Base-by-base conservation (phyloP, 2,888 invertebrate genomes). In the Unio delphinus region DNA sequence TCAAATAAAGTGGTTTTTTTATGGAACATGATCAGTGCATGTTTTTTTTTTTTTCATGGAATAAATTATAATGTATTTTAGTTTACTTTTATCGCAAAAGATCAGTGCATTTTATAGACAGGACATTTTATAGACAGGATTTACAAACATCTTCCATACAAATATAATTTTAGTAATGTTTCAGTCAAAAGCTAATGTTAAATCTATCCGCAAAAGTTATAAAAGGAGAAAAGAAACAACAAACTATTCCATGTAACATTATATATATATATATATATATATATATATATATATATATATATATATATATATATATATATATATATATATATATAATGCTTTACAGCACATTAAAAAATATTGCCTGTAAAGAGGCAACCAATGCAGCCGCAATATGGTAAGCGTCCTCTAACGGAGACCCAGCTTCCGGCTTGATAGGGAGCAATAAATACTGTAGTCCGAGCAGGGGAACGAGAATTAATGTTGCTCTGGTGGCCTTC, bases 381-480 rank as follows among this genome's bases (percentile, higher is more conserved):
- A 96, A 92, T 75, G 97, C 96, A 34, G 96, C 94, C 79, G 95
- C 92, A 87, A 95, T 93, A 91, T 95, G 95, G 91, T 97, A 97
- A 80, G 93, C 92, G 76, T 93, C 78, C 65, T 84, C 75, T 15
- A 85, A 74, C 2, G 72, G 57, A 7, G 88, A 85, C 4, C 92
- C 92, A 1, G 91, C 69, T 6, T 73, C 78, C 93, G 95, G 97
- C 77, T 95, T 93, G 90, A 96, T 95, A 45, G 96, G 96, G 82
- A 95, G 95, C 78, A 97, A 92, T 84, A 97, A 92, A 90, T 95
- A 97, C 90, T 97, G 97, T 68, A 98, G 92, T 3, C 97, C 98
- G 75, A 98, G 92, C 78, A 98, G 92, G 55, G 98, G 98, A 70
- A 97, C 95, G 87, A 98, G 92, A 80, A 98, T 93, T 84, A 97